phyloP scores from a whole-genome alignment of 2,797 vertebrate species.

The Notoglanidium macrostoma region DNA sequence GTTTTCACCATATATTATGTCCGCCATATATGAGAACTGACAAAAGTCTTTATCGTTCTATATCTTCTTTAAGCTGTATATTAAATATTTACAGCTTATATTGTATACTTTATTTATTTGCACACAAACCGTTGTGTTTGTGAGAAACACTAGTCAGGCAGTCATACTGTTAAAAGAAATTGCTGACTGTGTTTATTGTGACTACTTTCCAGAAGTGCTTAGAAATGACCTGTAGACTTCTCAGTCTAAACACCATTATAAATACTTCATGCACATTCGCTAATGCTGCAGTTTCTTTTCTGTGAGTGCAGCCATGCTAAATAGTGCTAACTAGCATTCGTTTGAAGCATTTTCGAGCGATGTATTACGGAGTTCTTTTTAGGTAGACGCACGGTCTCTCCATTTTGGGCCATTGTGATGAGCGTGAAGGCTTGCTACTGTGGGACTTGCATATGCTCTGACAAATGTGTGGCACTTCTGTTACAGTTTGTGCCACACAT shows the following conservation, averaged over 20 bases:
- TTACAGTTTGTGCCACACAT: slow-evolving; percentile 45
- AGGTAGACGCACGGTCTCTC: not conserved
- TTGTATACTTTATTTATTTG: not conserved
- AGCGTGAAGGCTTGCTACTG: slow-evolving; percentile 33
- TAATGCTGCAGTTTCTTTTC: not conserved
- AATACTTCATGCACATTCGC: not conserved
- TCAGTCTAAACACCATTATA: not conserved
- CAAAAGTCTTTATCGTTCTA: not conserved
- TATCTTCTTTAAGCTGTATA: not conserved
- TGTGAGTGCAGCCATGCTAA: not conserved
- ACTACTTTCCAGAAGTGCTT: not conserved
- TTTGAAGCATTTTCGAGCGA: not conserved
- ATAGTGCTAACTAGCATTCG: not conserved
- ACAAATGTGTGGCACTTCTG: slow-evolving; percentile 37
- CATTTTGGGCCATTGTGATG: slow-evolving; percentile 11
- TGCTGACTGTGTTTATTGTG: not conserved
- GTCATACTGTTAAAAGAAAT: not conserved
- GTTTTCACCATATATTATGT: not conserved
- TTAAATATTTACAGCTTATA: not conserved
- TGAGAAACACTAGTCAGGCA: too few relatives aligned
- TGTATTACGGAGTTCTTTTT: not conserved
- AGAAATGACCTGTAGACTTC: not conserved
- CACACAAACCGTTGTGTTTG: not conserved
- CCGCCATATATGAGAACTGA: not conserved
- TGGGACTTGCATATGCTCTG: slow-evolving; percentile 37